Evolutionary conservation across 2,113 vertebrate genomes (phyloP).

Genomic region (Petrocephalus microphthalmus): DNA sequence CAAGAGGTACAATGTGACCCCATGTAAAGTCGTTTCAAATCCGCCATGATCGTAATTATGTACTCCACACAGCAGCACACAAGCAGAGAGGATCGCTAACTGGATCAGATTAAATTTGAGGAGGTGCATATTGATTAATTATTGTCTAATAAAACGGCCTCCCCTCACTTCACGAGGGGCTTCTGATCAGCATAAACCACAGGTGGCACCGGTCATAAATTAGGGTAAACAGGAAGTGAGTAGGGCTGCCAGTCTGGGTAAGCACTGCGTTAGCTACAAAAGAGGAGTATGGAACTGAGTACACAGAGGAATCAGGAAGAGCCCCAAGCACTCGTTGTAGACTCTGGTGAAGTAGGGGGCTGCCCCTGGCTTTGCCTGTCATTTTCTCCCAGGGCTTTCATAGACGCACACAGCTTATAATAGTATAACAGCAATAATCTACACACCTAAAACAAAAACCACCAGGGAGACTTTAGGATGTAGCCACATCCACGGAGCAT

Average conservation of each 20-base stretch:
- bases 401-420: not conserved
- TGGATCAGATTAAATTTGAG: not conserved
- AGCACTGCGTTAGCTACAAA: not conserved
- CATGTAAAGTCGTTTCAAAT: not conserved
- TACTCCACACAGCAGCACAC: not conserved
- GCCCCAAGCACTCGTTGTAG: not conserved
- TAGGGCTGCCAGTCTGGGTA: not conserved
- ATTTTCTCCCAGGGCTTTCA: not conserved
- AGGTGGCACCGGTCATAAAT: not conserved
- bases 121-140: constrained; percentile 7
- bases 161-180: not conserved
- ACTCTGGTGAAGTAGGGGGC: not conserved
- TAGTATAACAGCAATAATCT: too few relatives aligned
- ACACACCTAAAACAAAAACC: not conserved
- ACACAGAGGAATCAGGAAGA: not conserved
- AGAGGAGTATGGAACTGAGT: not conserved
- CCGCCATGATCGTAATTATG: not conserved
- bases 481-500: not conserved
- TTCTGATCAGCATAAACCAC: not conserved
- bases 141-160: not conserved
- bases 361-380: not conserved
- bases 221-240: not conserved
- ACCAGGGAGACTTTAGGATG: not conserved
- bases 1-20: not conserved
- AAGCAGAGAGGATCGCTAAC: not conserved